A percentile compares a stretch with the other conserved stretches of the same genome.
Conservation (phyloP, 2,888 invertebrate species). For the Synanthedon formicaeformis region DNA sequence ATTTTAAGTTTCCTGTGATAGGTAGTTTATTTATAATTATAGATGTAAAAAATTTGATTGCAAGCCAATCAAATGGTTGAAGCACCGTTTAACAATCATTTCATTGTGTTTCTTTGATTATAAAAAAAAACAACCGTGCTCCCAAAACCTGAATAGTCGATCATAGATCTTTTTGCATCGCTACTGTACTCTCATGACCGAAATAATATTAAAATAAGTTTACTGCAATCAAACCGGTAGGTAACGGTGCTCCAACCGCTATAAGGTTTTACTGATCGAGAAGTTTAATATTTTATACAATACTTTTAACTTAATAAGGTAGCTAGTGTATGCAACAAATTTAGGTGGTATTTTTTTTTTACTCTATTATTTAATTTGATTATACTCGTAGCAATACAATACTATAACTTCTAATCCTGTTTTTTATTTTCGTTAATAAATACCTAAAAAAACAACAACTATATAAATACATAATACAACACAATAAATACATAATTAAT, state of each 20-base stretch:
- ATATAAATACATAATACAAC: too few relatives aligned
- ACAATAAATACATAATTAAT: too few relatives aligned
- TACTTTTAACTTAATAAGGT: background rate
- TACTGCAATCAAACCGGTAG: conserved; percentile 35
- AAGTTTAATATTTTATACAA: background rate
- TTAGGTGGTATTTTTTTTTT: background rate
- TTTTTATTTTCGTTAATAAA: too few relatives aligned
- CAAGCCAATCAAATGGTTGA: too few relatives aligned
- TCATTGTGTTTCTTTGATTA: too few relatives aligned
- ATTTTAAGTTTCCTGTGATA: too few relatives aligned
- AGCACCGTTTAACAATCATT: too few relatives aligned
- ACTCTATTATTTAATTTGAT: background rate
- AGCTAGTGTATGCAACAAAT: background rate
- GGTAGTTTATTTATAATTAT: too few relatives aligned
- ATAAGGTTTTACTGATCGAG: too few relatives aligned
- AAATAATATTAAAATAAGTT: conserved; percentile 6
- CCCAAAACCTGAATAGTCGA: background rate
- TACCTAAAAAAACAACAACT: too few relatives aligned
- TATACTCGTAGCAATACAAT: background rate
- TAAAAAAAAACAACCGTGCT: background rate
- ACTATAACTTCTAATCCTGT: background rate
- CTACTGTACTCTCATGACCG: background rate
- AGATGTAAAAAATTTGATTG: too few relatives aligned
- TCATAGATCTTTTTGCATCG: background rate
- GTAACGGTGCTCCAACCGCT: conserved; percentile 24